A percentile compares a stretch with the other conserved stretches of the same genome.
These are phyloP conservation scores for Sphaeramia orbicularis DNA, from an alignment of 2,797 vertebrate genomes.

Conservation along the genomic window DNA sequence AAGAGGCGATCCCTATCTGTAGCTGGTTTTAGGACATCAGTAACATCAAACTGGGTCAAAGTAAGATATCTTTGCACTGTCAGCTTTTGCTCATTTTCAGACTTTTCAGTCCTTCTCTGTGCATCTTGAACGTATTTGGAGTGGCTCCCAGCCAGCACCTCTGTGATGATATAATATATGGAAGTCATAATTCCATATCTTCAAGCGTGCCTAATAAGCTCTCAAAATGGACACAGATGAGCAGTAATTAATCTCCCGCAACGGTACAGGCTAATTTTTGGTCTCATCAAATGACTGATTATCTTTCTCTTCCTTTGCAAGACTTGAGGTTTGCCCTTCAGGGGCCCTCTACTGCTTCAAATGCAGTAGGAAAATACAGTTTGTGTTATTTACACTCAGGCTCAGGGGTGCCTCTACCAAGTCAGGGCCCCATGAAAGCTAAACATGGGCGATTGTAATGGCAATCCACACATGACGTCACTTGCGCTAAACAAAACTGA, in stretches of 20 bases:
- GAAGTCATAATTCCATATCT: constrained; percentile 17
- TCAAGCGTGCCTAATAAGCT: constrained; percentile 42
- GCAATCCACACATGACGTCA: no score
- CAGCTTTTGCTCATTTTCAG: constrained; percentile 9
- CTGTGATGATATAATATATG: constrained; percentile 15
- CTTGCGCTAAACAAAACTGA: no score
- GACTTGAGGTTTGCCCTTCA: constrained; percentile 27
- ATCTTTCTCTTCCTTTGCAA: constrained; percentile 30
- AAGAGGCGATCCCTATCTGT: neutral
- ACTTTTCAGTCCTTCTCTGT: neutral
- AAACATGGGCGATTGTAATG: no score
- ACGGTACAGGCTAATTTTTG: constrained; percentile 28
- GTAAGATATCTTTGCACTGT: constrained; percentile 7
- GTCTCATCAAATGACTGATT: constrained; percentile 48
- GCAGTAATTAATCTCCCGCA: constrained; percentile 62
- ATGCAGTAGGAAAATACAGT: neutral
- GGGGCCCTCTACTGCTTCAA: constrained; percentile 11
- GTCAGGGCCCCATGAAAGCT: no score
- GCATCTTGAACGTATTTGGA: constrained; percentile 17
- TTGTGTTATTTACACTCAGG: constrained; percentile 5
- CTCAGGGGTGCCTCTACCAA: no score
- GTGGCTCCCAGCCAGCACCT: constrained; percentile 2
- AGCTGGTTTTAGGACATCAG: constrained; percentile 4
- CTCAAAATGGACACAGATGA: constrained; percentile 56
- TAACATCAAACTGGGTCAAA: constrained; percentile 30